Conservation (phyloP, 2,797 vertebrate species). For the Acanthiza pusilla region DNA sequence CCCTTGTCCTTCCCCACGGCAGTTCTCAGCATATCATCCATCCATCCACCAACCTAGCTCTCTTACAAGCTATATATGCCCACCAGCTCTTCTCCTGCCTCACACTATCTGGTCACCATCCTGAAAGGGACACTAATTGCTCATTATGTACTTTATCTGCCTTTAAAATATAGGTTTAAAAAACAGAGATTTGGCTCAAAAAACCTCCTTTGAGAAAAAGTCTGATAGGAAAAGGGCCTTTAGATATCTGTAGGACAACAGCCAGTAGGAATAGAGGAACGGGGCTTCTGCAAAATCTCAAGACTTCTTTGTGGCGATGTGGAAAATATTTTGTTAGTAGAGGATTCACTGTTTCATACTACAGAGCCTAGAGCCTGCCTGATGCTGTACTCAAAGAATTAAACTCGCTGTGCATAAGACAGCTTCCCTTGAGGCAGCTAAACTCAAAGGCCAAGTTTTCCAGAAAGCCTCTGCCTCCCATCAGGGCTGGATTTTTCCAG, state of each 20-base stretch:
- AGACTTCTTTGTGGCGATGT: not conserved
- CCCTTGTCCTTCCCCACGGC: not conserved
- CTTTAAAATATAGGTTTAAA: not conserved
- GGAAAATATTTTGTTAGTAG: not conserved
- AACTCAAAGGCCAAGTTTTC: not conserved
- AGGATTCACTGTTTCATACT: not conserved
- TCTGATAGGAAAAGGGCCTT: not conserved
- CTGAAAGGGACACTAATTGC: not conserved
- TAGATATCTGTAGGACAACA: not conserved
- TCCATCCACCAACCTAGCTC: too few relatives aligned
- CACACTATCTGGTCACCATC: not conserved
- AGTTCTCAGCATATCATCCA: not conserved
- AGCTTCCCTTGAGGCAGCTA: not conserved
- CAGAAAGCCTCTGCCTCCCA: not conserved
- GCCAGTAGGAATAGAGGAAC: not conserved
- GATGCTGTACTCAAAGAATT: not conserved
- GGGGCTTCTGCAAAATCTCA: not conserved
- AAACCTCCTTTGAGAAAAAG: not conserved
- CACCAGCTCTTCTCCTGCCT: not conserved
- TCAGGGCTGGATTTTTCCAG: not conserved
- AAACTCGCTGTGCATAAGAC: rapidly evolving
- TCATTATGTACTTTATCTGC: not conserved
- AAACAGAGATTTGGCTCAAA: not conserved
- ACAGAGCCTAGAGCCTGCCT: not conserved
- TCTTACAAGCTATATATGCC: not conserved